phyloP scores from a whole-genome alignment of 53 echinoderm and acorn worm species.

The Patiria pectinifera region DNA sequence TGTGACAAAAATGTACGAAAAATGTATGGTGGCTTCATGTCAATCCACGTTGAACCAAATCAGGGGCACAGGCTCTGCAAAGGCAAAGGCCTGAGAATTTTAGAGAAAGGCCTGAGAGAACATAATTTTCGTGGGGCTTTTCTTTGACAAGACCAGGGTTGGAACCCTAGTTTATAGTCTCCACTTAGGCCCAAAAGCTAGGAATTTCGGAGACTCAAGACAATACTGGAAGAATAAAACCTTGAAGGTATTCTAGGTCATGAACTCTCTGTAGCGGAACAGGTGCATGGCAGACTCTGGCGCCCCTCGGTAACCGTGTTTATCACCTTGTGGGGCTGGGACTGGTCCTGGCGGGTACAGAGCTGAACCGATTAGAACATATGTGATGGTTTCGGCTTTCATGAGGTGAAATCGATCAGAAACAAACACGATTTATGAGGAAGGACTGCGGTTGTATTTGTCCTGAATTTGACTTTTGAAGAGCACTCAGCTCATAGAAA shows the following conservation, averaged over 20 bases:
- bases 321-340: slow-evolving; percentile 10
- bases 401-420: slow-evolving; percentile 47
- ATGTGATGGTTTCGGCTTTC: slow-evolving; percentile 33
- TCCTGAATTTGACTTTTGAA: background rate
- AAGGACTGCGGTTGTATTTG: background rate
- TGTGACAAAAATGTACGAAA: too few species aligned
- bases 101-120: too few species aligned
- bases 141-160: too few species aligned
- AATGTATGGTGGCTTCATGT: too few species aligned
- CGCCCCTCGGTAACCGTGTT: background rate
- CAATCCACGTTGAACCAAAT: too few species aligned
- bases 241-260: slow-evolving; percentile 27
- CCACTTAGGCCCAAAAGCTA: background rate
- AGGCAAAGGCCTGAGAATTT: too few species aligned
- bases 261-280: slow-evolving; percentile 33
- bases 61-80: too few species aligned
- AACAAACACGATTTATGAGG: slow-evolving; percentile 20
- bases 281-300: slow-evolving; percentile 36
- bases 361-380: background rate
- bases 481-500: background rate
- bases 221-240: background rate
- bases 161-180: too few species aligned
- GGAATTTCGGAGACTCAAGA: background rate
- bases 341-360: background rate
- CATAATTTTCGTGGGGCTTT: too few species aligned